These are phyloP conservation scores for Myotis myotis DNA, from an alignment of 2,797 vertebrate species.

Conservation along the genomic window DNA sequence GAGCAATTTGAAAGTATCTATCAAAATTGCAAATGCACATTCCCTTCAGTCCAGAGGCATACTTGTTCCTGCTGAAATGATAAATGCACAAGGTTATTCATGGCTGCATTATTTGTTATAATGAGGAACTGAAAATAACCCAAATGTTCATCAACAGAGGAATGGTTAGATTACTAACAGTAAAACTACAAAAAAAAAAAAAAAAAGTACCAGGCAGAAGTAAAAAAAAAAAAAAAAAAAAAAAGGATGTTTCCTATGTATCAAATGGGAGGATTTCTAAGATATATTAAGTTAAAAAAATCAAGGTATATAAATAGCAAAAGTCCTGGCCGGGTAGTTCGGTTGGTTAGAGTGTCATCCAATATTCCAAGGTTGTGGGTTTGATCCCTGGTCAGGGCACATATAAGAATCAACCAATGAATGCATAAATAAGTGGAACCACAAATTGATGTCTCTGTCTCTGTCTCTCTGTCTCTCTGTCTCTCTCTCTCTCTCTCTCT, in stretches of 20 bases:
- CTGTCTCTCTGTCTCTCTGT: background rate
- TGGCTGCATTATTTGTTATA: background rate
- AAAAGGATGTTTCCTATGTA: background rate
- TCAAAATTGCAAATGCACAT: background rate
- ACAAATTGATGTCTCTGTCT: background rate
- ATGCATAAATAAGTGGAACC: background rate
- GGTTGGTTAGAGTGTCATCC: background rate
- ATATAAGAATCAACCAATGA: background rate
- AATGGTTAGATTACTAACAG: background rate
- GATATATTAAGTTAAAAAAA: background rate
- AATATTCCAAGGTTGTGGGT: background rate
- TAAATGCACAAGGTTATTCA: background rate
- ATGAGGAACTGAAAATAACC: background rate
- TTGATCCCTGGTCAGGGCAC: background rate
- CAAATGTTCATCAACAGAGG: background rate
- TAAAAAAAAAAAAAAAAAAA: background rate
- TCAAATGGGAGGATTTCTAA: background rate
- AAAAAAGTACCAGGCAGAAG: background rate
- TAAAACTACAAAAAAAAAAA: background rate
- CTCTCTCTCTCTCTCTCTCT: too few species aligned
- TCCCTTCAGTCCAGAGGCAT: background rate
- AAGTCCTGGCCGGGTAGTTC: background rate
- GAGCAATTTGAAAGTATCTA: background rate
- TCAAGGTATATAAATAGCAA: background rate
- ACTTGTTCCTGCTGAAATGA: background rate